Evolutionary conservation across 2,797 vertebrate genomes (phyloP).

Genomic region (Enteromius mattozi): DNA sequence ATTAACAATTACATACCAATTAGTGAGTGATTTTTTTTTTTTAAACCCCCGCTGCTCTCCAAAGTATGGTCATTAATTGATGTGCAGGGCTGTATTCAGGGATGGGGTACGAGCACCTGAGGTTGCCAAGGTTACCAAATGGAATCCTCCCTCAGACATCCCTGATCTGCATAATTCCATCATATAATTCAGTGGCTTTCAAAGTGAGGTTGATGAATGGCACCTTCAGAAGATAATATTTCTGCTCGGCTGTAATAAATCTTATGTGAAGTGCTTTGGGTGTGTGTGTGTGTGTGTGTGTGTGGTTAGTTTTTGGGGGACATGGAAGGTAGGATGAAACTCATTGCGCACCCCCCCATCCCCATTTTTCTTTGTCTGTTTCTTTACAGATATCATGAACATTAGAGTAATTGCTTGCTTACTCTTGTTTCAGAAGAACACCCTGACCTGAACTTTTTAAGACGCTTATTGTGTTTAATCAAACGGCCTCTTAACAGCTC

Average conservation of each 20-base stretch:
- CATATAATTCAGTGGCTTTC: conserved; percentile 90
- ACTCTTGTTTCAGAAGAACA: conserved; percentile 31
- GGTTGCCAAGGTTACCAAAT: conserved; percentile 98
- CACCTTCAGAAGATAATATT: conserved; percentile 92
- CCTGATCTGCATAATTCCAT: conserved; percentile 98
- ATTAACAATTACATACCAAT: conserved; percentile 60
- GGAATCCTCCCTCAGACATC: conserved; percentile 92
- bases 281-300: conserved; percentile 45
- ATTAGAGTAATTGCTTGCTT: conserved; percentile 64
- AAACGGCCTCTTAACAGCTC: conserved; percentile 16
- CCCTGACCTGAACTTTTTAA: conserved; percentile 24
- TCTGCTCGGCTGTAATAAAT: conserved; percentile 97
- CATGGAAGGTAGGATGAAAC: conserved; percentile 27
- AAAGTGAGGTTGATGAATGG: conserved; percentile 93
- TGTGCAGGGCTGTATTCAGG: conserved; percentile 65
- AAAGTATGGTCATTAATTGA: conserved; percentile 66
- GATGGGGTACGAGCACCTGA: conserved; percentile 82
- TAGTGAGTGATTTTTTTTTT: conserved; percentile 45
- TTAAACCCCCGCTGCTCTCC: conserved; percentile 27
- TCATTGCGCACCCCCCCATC: conserved; percentile 17
- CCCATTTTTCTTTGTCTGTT: conserved; percentile 56
- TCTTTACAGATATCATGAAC: conserved; percentile 46
- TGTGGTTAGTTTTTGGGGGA: conserved; percentile 50
- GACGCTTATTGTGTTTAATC: conserved; percentile 43
- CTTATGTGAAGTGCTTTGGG: conserved; percentile 87